phyloP scores from a whole-genome alignment of 1,140 invertebrate genomes.

The Aphelenchoides avenae region DNA sequence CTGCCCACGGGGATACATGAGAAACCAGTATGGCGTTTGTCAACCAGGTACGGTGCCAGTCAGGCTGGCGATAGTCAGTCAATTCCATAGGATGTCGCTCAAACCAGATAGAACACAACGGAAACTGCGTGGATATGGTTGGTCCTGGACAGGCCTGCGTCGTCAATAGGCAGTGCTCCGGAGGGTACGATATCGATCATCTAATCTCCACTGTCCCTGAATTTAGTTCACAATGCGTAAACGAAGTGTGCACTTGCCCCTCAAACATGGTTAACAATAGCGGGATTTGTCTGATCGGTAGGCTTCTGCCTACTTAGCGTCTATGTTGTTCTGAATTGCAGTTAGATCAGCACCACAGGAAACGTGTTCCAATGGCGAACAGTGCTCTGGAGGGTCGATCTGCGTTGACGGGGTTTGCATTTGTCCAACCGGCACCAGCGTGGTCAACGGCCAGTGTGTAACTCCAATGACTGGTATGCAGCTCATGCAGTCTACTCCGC shows the following conservation, averaged over 20 bases:
- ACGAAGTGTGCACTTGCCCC: conserved; percentile 35
- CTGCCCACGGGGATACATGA: conserved; percentile 46
- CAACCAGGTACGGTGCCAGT: conserved; percentile 35
- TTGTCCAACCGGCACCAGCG: conserved; percentile 35
- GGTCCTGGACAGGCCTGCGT: conserved; percentile 48
- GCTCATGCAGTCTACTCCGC: too few species aligned
- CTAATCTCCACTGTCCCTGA: too few species aligned
- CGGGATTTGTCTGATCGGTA: conserved; percentile 39
- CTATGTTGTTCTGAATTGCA: conserved; percentile 2
- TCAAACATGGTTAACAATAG: conserved; percentile 38
- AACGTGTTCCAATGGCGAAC: conserved; percentile 32
- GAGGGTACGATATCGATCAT: too few species aligned
- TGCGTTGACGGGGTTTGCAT: conserved; percentile 37
- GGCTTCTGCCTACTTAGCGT: neutral
- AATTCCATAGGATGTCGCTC: conserved; percentile 40
- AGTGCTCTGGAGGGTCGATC: conserved; percentile 40
- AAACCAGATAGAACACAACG: conserved; percentile 56
- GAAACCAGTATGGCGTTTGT: conserved; percentile 50
- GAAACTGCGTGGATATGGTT: conserved; percentile 51
- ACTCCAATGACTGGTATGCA: conserved; percentile 43
- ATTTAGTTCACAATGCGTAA: conserved; percentile 44
- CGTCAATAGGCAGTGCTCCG: conserved; percentile 57
- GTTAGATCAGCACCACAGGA: conserved; percentile 32
- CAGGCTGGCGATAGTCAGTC: neutral
- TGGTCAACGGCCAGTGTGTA: conserved; percentile 38